Evolutionary conservation across 2,888 invertebrate species (phyloP), one percentile per base, ranked within the genome.

Genomic region (Cantharis rustica): DNA sequence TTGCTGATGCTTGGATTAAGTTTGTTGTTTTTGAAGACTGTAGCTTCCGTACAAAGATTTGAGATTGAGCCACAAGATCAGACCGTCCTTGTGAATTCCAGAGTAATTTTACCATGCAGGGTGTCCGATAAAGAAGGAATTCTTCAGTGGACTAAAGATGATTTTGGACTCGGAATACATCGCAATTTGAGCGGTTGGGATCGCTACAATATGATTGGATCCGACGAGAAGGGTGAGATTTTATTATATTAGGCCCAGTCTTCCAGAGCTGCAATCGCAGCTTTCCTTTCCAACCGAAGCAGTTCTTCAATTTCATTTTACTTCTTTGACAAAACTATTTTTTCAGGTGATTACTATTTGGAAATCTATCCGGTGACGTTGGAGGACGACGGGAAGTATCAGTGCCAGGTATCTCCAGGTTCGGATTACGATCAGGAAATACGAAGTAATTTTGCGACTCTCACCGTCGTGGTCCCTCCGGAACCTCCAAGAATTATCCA

Each of bases 61-160:
- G 95, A 95, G 61, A 95, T 95, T 91, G 95, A 98, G 86, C 98
- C 98, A 2, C 94, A 94, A 88, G 96, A 97, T 90, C 93, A 95
- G 90, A 96, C 96, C 31, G 97, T 96, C 7, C 95, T 96, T 69
- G 93, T 95, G 68, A 97, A 97, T 13, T 95, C 95, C 72, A 92
- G 95, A 77, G 96, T 97, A 63, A 96, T 97, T 13, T 89, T 98
- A 75, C 96, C 97, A 4, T 98, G 98, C 88, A 91, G 95, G 62
- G 96, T 98, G 20, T 93, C 95, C 86, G 93, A 95, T 85, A 96
- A 97, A 87, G 92, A 92, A 64, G 98, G 98, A 0, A 93, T 94
- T 73, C 91, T 98, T 73, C 98, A 98, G 88, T 99, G 99, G 99
- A 98, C 98, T 75, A 96, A 97, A 86, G 97, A 98, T 85, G 98